Evolutionary conservation across 2,888 invertebrate species (phyloP), one percentile per base, ranked within the genome.

Genomic region (Chrysolina haemoptera): DNA sequence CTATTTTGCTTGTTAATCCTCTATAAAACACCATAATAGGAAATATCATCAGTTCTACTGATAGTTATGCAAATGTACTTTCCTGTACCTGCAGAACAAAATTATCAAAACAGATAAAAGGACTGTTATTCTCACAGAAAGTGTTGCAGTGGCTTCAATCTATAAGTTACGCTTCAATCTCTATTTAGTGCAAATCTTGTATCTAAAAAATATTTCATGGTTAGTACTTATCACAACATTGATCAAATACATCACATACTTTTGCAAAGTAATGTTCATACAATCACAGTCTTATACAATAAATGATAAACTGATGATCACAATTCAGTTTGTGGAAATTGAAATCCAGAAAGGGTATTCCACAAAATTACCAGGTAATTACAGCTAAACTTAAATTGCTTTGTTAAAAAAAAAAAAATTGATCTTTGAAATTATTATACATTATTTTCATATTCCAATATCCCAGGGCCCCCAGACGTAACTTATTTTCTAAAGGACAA

Each of bases 181-280:
- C 27, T 59, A 14, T 27, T 59, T 59, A 59, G 59, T 59, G 59
- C 59, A 35, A 27, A 59, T 27, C 27, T 59, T 53, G 10, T 27
- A 35, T 27, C 59, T 55, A 59, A n/a, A 35, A 59, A 59, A 35
- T 59, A 59, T 59, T 6, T 59, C 35, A 59, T 59, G 50, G n/a
- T 50, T 9, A 35, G 27, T 35, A 35, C n/a, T 27, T 27, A 59
- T 59, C 59, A 59, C 59, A 35, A 59, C 59, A 59, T 27, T 59
- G 35, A 59, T 27, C 14, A 35, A n/a, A 46, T 35, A 35, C 35
- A 35, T 35, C 27, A 59, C 27, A 59, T 35, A 59, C 22, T 59
- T 59, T 59, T 59, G 55, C 22, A 55, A 55, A 55, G 20, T 55
- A 22, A 16, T 59, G 59, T 59, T 59, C 59, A 59, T 27, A 59